Evolutionary conservation across 2,113 vertebrate genomes (phyloP).

Genomic region (Nothocercus julius): DNA sequence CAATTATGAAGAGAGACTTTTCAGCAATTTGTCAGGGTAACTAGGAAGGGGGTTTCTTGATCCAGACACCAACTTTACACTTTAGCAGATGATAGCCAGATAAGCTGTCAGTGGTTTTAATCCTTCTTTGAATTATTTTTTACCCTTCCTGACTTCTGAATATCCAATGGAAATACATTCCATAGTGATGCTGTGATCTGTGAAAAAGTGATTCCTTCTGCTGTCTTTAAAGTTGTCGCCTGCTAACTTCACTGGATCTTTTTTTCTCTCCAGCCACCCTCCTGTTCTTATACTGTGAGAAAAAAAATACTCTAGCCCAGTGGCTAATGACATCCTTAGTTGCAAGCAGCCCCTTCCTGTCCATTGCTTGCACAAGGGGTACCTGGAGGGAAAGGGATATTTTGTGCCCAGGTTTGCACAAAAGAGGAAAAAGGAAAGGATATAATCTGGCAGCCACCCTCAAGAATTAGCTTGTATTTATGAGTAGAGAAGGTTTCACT

Average conservation of each 20-base stretch:
- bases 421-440: background rate
- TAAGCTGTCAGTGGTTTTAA: slow-evolving; percentile 28
- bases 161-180: background rate
- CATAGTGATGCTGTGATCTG: background rate
- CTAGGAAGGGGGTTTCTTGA: slow-evolving; percentile 24
- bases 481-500: background rate
- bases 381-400: background rate
- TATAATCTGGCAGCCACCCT: fast-evolving
- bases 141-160: background rate
- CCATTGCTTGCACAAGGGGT: background rate
- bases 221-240: background rate
- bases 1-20: slow-evolving; percentile 35
- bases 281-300: background rate
- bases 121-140: slow-evolving; percentile 23
- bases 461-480: background rate
- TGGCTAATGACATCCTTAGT: background rate
- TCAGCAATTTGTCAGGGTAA: background rate
- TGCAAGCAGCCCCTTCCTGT: background rate
- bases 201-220: background rate
- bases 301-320: background rate
- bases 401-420: background rate
- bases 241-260: background rate
- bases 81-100: slow-evolving; percentile 14
- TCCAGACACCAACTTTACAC: background rate
- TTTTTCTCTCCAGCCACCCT: background rate